Evolutionary conservation across 1,140 invertebrate genomes (phyloP).

Genomic region (Drosophila truncata): DNA sequence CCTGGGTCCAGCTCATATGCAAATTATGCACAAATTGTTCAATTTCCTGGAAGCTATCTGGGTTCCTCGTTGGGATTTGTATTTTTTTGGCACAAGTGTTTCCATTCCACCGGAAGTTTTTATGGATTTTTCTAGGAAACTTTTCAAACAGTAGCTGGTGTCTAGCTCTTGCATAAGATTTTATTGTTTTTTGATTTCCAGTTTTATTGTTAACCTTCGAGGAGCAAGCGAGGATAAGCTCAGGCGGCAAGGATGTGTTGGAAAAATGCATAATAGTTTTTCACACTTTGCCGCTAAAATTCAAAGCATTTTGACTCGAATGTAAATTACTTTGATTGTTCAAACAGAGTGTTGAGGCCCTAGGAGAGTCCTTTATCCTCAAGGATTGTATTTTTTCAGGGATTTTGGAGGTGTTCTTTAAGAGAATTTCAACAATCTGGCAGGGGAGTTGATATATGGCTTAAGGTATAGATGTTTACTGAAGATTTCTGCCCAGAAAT

Average conservation of each 20-base stretch:
- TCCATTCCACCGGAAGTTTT: slow-evolving; percentile 62
- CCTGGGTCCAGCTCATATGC: slow-evolving; percentile 58
- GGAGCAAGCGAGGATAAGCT: slow-evolving; percentile 9
- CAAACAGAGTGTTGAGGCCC: slow-evolving; percentile 37
- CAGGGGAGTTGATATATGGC: slow-evolving; percentile 9
- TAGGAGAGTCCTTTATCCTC: slow-evolving; percentile 37
- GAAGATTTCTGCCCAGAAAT: neutral
- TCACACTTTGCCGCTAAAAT: slow-evolving; percentile 81
- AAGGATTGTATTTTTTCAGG: slow-evolving; percentile 18
- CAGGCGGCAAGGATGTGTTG: slow-evolving; percentile 27
- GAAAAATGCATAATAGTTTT: slow-evolving; percentile 66
- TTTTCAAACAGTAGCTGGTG: slow-evolving; percentile 62
- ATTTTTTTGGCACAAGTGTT: slow-evolving; percentile 65
- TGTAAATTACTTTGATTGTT: slow-evolving; percentile 66
- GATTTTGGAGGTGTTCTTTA: slow-evolving; percentile 50
- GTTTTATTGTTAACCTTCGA: slow-evolving; percentile 58
- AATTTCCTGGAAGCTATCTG: slow-evolving; percentile 69
- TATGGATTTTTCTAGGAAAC: slow-evolving; percentile 67
- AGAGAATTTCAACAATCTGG: slow-evolving; percentile 37
- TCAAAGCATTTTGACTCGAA: slow-evolving; percentile 55
- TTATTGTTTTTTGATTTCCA: slow-evolving; percentile 73
- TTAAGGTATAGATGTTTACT: neutral
- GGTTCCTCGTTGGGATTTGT: slow-evolving; percentile 16
- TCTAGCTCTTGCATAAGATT: slow-evolving; percentile 65
- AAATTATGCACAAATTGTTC: slow-evolving; percentile 80